Percentiles rank a stretch among this genome's conserved stretches.
Evolutionary conservation across 2,797 vertebrate genomes (phyloP).

Genomic region (Pangasius djambal): DNA sequence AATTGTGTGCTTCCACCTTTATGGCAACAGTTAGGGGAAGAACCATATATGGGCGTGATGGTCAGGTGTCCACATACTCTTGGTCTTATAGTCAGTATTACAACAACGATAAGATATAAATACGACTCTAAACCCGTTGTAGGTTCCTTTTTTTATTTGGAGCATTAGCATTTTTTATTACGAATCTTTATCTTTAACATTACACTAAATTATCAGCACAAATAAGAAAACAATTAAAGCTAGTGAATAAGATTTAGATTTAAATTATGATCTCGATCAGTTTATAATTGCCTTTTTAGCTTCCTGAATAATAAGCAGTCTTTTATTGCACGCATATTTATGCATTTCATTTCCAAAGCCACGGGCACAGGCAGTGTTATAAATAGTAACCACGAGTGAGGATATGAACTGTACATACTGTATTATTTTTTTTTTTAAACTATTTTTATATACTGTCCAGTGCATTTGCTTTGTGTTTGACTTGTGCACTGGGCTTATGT

Average conservation of each 20-base stretch:
- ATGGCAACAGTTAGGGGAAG: not conserved
- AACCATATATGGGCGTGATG: no score
- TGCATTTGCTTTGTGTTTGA: constrained; percentile 4
- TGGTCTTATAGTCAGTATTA: not conserved
- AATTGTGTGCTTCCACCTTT: not conserved
- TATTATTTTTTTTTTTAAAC: not conserved
- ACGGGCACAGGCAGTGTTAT: not conserved
- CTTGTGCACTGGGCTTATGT: not conserved
- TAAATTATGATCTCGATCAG: not conserved
- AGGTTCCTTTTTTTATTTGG: not conserved
- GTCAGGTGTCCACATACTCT: not conserved
- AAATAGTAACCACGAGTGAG: not conserved
- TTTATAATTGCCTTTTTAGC: not conserved
- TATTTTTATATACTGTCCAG: not conserved
- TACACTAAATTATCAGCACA: not conserved
- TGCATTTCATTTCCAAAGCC: not conserved
- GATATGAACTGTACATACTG: not conserved
- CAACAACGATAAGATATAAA: not conserved
- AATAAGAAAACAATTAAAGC: not conserved
- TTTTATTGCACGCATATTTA: not conserved
- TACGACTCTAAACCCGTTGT: not conserved
- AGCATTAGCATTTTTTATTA: not conserved
- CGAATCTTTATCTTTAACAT: not conserved
- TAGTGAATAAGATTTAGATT: not conserved
- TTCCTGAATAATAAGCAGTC: not conserved